Percentiles rank a stretch among this genome's conserved stretches.
These are phyloP conservation scores for Hedychridium roseum DNA, from an alignment of 2,888 invertebrate species.

Conservation along the genomic window DNA sequence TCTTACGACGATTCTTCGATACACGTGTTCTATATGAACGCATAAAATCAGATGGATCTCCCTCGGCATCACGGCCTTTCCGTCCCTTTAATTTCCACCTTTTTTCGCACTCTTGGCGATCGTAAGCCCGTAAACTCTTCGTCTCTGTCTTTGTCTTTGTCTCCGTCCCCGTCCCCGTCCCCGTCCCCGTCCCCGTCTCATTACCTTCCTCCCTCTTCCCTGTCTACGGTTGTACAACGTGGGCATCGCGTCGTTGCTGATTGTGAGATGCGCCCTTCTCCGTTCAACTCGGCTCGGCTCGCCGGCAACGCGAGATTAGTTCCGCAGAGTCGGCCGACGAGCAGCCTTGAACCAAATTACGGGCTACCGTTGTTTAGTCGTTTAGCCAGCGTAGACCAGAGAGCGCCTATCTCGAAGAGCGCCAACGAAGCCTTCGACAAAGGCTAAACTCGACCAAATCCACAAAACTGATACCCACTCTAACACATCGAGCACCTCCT, in stretches of 20 bases:
- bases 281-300: slow-evolving; percentile 6
- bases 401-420: slow-evolving; percentile 8
- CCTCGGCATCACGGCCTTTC: not conserved
- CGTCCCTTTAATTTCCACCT: not conserved
- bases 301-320: slow-evolving; percentile 36
- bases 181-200: not conserved
- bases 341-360: slow-evolving; percentile 45
- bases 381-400: slow-evolving; percentile 36
- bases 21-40: too few species aligned
- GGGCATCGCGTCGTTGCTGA: too few species aligned
- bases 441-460: not conserved
- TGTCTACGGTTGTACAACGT: too few species aligned
- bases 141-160: not conserved
- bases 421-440: not conserved
- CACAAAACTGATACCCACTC: not conserved
- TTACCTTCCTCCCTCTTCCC: slow-evolving; percentile 5
- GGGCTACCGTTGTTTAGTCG: slow-evolving; percentile 49
- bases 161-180: not conserved
- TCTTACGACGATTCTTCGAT: slow-evolving; percentile 23
- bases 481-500: too few species aligned
- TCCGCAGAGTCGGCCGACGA: slow-evolving; percentile 37
- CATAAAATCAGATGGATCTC: slow-evolving; percentile 9
- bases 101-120: too few species aligned
- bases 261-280: slow-evolving; percentile 1
- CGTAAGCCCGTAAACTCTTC: too few species aligned